Conservation (phyloP, 2,113 vertebrate species). For the Machaerirhynchus nigripectus region DNA sequence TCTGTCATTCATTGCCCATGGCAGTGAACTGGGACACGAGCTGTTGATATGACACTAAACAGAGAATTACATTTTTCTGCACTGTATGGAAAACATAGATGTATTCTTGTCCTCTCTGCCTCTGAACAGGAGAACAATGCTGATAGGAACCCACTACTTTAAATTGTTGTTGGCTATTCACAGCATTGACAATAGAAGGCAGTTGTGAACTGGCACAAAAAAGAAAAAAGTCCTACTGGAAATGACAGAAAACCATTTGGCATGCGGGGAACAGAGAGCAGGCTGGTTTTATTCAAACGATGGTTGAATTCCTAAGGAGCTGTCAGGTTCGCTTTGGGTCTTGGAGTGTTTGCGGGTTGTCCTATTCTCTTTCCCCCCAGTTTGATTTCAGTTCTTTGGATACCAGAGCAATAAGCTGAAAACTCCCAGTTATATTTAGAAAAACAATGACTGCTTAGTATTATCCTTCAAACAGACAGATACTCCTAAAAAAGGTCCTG, state of each 20-base stretch:
- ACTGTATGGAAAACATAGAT: conserved; percentile 47
- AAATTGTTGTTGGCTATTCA: conserved; percentile 34
- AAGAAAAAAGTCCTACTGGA: neutral
- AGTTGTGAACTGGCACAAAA: conserved; percentile 20
- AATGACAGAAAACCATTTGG: conserved; percentile 12
- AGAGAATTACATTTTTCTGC: conserved; percentile 60
- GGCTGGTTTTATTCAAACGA: neutral
- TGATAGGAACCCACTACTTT: conserved; percentile 48
- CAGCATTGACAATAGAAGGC: conserved; percentile 36
- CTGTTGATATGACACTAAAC: conserved; percentile 61
- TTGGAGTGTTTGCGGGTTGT: neutral
- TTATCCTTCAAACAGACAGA: neutral
- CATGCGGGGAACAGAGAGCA: neutral
- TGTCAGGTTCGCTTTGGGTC: neutral
- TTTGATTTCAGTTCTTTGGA: neutral
- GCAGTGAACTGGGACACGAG: conserved; percentile 3
- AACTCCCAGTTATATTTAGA: neutral
- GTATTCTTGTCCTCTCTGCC: conserved; percentile 42
- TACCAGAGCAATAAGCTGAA: neutral
- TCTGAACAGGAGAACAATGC: conserved; percentile 63
- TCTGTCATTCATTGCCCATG: conserved; percentile 53
- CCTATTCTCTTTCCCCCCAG: neutral
- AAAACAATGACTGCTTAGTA: neutral
- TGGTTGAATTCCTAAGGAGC: neutral
- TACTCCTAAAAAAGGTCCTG: neutral